Conservation (phyloP, 1,140 invertebrate species). For the Trichonephila clavata region DNA sequence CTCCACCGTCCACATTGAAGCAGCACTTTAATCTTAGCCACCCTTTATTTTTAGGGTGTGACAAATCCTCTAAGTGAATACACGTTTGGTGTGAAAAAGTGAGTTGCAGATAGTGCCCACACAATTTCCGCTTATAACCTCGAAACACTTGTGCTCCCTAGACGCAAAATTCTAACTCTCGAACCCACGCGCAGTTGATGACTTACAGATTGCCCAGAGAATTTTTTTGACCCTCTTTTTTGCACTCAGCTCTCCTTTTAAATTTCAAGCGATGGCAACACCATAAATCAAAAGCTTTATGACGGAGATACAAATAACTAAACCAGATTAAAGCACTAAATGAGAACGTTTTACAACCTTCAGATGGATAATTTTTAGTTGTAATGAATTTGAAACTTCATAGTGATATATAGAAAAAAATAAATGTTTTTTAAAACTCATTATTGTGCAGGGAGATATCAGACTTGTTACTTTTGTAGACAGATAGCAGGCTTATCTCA, state of each 20-base stretch:
- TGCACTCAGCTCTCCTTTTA: background rate
- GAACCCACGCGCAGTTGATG: constrained; percentile 48
- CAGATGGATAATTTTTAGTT: background rate
- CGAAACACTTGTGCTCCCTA: constrained; percentile 28
- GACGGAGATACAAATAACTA: background rate
- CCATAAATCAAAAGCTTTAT: constrained; percentile 1
- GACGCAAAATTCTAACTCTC: constrained; percentile 45
- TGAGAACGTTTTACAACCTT: background rate
- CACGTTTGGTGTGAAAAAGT: constrained; percentile 35
- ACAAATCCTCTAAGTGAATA: constrained; percentile 46
- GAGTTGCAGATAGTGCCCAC: constrained; percentile 52
- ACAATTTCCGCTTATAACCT: constrained; percentile 49
- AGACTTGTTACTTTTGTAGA: background rate
- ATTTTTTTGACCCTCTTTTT: constrained; percentile 26
- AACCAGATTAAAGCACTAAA: background rate
- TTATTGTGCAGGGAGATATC: background rate
- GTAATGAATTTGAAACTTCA: background rate
- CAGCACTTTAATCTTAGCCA: background rate
- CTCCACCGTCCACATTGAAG: background rate
- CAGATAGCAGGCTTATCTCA: background rate
- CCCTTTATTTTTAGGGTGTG: constrained; percentile 61
- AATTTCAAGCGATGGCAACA: constrained; percentile 22
- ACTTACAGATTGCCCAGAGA: constrained; percentile 52
- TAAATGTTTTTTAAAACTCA: background rate
- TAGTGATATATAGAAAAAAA: background rate